These are phyloP conservation scores for Acanthurus tractus DNA, from an alignment of 2,797 vertebrate genomes.

Conservation along the genomic window DNA sequence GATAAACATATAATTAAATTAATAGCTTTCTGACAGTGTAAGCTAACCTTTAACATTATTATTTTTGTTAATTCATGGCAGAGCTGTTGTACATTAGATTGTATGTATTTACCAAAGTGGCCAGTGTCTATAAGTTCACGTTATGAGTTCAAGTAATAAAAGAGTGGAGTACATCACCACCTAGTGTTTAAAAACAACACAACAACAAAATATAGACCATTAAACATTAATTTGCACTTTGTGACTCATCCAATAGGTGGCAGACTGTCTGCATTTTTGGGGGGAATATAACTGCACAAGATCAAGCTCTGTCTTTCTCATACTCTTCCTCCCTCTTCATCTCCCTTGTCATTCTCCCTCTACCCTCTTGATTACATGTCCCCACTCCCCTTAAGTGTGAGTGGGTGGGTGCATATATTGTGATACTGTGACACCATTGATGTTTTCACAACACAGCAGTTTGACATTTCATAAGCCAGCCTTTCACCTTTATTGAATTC, in stretches of 20 bases:
- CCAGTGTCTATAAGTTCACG: too few species aligned
- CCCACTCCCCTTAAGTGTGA: constrained; percentile 31
- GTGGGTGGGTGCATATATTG: constrained; percentile 52
- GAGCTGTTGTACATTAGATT: too few species aligned
- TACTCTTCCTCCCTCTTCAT: neutral
- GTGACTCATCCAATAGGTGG: constrained; percentile 69
- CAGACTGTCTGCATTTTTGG: constrained; percentile 61
- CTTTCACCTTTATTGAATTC: constrained; percentile 51
- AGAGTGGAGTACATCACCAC: constrained; percentile 50
- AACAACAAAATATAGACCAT: constrained; percentile 18
- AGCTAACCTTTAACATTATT: too few species aligned
- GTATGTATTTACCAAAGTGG: too few species aligned
- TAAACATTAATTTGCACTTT: constrained; percentile 7
- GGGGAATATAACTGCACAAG: neutral
- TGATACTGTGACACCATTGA: constrained; percentile 63
- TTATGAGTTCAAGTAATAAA: neutral
- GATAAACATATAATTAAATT: too few species aligned
- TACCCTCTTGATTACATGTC: constrained; percentile 20
- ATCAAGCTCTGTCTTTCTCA: neutral
- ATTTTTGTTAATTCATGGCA: too few species aligned
- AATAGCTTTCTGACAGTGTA: too few species aligned
- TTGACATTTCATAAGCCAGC: constrained; percentile 50
- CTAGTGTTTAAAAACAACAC: constrained; percentile 49
- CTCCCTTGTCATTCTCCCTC: neutral
- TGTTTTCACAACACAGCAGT: constrained; percentile 47